Evolutionary conservation across 2,888 invertebrate genomes (phyloP), one percentile per base, ranked within the genome.

Genomic region (Nomada ferruginata): DNA sequence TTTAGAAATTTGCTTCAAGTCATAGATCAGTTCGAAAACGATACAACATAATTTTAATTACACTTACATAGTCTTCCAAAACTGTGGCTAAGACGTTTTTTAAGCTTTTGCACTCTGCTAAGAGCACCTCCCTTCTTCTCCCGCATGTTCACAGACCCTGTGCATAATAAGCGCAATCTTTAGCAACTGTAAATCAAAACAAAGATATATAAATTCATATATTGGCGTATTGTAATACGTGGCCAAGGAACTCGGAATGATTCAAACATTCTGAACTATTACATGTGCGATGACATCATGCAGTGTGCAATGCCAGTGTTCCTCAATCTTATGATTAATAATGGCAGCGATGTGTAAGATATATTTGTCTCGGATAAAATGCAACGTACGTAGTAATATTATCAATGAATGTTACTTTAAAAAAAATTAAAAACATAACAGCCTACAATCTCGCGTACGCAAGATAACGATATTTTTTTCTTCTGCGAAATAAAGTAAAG

Each of bases 51-150:
- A 68, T 57, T 53, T 23, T 36, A 47, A 36, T 9, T 23, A 23
- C 87, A 97, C 98, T 98, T 95, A 98, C 98, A 98, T 95, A 98
- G 96, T 96, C 98, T 96, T 94, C 98, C 98, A 95, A 98, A 98
- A 95, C 98, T 98, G 94, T 98, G 97, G 93, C 98, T 98, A 93
- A 98, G 96, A 94, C 98, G 96, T 95, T 98, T 98, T 95, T 98
- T 97, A 93, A 98, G 96, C 95, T 98, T 98, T 95, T 98, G 98
- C 95, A 98, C 97, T 94, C 97, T 96, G 94, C 97, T 97, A 94
- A 98, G 96, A 90, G 98, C 97, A 92, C 98, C 98, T 90, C 97
- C 97, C 94, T 98, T 97, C 95, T 98, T 98, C 95, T 98, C 97
- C 94, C 98, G 96, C 97, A 98, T 97, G 93, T 97, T 97, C 95